These are phyloP conservation scores for Fopius arisanus DNA, from an alignment of 1,140 invertebrate species.

Conservation along the genomic window DNA sequence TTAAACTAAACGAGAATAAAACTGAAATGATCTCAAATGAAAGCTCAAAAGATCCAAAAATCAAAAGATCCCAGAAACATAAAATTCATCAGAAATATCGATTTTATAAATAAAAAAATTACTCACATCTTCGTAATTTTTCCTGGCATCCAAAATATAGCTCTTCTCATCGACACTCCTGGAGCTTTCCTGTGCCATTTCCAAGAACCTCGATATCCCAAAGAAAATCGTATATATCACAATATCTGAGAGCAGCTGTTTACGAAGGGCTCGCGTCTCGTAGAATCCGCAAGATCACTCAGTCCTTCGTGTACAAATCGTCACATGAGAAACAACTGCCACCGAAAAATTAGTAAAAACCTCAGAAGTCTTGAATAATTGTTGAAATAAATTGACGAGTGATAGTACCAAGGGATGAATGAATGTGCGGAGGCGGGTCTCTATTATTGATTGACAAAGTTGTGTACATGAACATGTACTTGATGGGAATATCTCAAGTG, in stretches of 20 bases:
- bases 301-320: too few relatives aligned
- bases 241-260: not conserved
- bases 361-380: too few relatives aligned
- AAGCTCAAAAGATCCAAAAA: too few relatives aligned
- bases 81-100: not conserved
- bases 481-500: not conserved
- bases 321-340: too few relatives aligned
- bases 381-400: too few relatives aligned
- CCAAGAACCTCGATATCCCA: not conserved
- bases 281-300: too few relatives aligned
- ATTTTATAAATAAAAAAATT: conserved; percentile 10
- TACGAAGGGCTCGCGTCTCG: too few relatives aligned
- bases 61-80: too few relatives aligned
- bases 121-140: conserved; percentile 59
- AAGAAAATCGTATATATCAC: not conserved
- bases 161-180: conserved; percentile 55
- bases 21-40: too few relatives aligned
- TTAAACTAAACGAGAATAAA: too few relatives aligned
- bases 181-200: conserved; percentile 33
- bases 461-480: not conserved
- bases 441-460: not conserved
- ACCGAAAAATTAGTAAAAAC: too few relatives aligned
- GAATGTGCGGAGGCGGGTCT: not conserved
- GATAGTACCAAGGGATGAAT: not conserved
- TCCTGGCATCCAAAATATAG: conserved; percentile 60